Evolutionary conservation across 2,888 invertebrate species (phyloP).

Genomic region (Linnaemya vulpina): DNA sequence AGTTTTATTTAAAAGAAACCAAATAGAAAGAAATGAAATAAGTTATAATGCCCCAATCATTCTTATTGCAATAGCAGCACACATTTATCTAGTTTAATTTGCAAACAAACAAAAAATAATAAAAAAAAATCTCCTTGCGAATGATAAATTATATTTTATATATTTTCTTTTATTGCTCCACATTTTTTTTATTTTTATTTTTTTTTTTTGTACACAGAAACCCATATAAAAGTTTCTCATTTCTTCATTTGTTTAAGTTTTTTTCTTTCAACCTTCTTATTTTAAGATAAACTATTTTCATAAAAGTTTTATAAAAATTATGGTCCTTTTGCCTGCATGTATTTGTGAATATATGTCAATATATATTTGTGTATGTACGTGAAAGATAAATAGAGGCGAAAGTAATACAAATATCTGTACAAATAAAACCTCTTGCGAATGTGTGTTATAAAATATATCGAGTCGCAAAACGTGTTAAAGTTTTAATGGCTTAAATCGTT

Average conservation of each 20-base stretch:
- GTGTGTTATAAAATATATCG: conserved; percentile 53
- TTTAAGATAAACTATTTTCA: conserved; percentile 56
- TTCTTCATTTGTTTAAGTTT: not conserved
- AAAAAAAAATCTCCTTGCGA: conserved; percentile 21
- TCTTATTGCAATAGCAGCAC: conserved; percentile 33
- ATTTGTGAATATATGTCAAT: conserved; percentile 37
- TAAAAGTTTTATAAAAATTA: conserved; percentile 65
- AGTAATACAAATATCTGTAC: conserved; percentile 40
- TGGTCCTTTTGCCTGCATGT: conserved; percentile 41
- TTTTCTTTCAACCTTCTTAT: conserved; percentile 15
- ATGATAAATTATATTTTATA: conserved; percentile 54
- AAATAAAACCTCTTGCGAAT: conserved; percentile 33
- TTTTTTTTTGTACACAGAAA: conserved; percentile 36
- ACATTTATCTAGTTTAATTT: conserved; percentile 52
- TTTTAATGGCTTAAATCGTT: conserved; percentile 58
- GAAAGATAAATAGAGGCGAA: conserved; percentile 4
- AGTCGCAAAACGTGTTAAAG: conserved; percentile 69
- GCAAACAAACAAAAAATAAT: conserved; percentile 39
- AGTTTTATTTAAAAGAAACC: conserved; percentile 15
- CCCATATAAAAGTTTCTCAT: conserved; percentile 44
- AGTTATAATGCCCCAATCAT: conserved; percentile 14
- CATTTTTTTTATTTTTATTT: too few relatives aligned
- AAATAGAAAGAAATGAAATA: not conserved
- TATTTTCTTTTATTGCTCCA: conserved; percentile 14
- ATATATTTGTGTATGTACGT: not conserved